phyloP scores from a whole-genome alignment of 2,113 vertebrate species.

The Gnathonemus longibarbis region DNA sequence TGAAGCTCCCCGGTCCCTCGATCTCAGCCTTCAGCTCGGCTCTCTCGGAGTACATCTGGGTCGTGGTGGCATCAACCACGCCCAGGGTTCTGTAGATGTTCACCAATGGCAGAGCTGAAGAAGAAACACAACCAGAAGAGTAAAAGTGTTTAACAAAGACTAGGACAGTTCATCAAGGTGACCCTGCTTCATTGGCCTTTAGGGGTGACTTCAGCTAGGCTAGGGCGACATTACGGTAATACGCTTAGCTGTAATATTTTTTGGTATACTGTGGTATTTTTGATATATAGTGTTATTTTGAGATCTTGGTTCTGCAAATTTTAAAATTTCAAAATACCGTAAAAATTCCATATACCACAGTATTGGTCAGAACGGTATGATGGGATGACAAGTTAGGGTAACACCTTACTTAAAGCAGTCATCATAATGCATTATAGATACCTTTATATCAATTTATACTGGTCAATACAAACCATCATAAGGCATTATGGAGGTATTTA shows the following conservation, averaged over 20 bases:
- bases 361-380: neutral
- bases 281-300: neutral
- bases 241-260: neutral
- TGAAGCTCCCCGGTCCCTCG: constrained; percentile 88
- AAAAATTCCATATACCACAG: neutral
- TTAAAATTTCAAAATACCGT: neutral
- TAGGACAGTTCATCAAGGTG: neutral
- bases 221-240: neutral
- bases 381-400: neutral
- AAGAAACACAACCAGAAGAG: constrained; percentile 18
- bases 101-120: constrained; percentile 77
- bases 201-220: neutral
- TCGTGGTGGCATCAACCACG: constrained; percentile 78
- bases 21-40: constrained; percentile 79
- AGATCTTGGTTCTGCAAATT: neutral
- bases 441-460: neutral
- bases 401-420: neutral
- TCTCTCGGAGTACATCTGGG: constrained; percentile 86
- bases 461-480: neutral
- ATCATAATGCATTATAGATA: neutral
- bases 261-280: neutral
- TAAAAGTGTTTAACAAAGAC: neutral
- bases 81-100: constrained; percentile 93
- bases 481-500: neutral
- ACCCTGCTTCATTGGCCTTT: neutral